Evolutionary conservation across 2,888 invertebrate genomes (phyloP).

Genomic region (Dryocosmus kuriphilus): DNA sequence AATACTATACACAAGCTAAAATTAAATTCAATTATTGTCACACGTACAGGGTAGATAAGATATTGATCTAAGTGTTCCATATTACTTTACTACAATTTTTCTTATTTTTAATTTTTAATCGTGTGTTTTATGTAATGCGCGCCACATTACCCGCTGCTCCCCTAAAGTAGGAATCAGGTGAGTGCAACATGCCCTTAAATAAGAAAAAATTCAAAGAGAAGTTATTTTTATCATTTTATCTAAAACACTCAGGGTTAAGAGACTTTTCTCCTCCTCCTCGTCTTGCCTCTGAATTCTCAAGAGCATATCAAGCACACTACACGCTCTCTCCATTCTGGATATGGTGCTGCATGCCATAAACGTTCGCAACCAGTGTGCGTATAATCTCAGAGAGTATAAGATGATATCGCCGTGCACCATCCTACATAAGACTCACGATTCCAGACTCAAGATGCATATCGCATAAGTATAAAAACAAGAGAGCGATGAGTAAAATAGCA

Average conservation of each 20-base stretch:
- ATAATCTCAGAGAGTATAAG: conserved; percentile 15
- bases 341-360: conserved; percentile 12
- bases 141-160: too few species aligned
- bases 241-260: neutral
- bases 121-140: too few species aligned
- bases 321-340: neutral
- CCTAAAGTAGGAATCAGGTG: too few species aligned
- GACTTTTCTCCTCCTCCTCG: neutral
- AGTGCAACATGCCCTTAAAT: too few species aligned
- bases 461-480: conserved; percentile 13
- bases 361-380: neutral
- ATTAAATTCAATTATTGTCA: too few species aligned
- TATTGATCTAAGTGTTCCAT: too few species aligned
- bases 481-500: conserved; percentile 9
- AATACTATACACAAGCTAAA: too few species aligned
- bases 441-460: neutral
- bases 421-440: neutral
- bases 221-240: too few species aligned
- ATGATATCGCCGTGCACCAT: conserved; percentile 9
- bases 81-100: too few species aligned
- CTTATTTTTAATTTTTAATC: too few species aligned
- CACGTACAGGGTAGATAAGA: too few species aligned
- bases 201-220: too few species aligned
- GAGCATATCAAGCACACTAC: neutral
- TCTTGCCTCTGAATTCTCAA: neutral